phyloP scores from a whole-genome alignment of 2,113 vertebrate genomes.

The Spea bombifrons region DNA sequence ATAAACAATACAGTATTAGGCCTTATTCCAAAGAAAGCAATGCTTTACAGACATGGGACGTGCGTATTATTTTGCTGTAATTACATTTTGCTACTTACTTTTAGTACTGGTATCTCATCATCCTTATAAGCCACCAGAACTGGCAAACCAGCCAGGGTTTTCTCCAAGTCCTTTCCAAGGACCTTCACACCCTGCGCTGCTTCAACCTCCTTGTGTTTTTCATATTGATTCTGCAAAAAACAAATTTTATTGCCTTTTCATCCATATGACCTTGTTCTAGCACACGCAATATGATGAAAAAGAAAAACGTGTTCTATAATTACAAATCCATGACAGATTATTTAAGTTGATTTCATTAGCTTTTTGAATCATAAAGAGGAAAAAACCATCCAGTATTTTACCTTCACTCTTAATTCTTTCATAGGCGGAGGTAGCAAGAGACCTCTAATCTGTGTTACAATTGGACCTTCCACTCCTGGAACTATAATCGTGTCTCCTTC shows the following conservation, averaged over 20 bases:
- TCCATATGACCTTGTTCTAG: no score
- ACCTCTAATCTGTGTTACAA: conserved; percentile 94
- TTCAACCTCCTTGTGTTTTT: conserved; percentile 94
- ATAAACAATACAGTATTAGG: conserved; percentile 1
- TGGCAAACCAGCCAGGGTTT: conserved; percentile 89
- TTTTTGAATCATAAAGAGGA: no score
- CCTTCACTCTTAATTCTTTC: conserved; percentile 95
- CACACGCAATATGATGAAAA: no score
- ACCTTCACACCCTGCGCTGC: conserved; percentile 96
- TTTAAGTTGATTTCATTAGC: background rate
- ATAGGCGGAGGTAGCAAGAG: conserved; percentile 91
- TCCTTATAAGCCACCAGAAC: conserved; percentile 89
- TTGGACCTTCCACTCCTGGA: conserved; percentile 93
- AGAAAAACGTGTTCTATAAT: no score
- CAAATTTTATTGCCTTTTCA: no score
- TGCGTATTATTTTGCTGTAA: no score
- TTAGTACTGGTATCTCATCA: conserved; percentile 90
- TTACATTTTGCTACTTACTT: conserved; percentile 65
- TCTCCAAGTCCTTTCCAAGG: conserved; percentile 95
- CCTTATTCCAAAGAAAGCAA: conserved; percentile 21
- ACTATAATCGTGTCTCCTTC: conserved; percentile 96
- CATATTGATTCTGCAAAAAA: conserved; percentile 83
- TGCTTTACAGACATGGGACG: no score
- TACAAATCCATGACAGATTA: background rate
- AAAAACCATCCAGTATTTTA: conserved; percentile 48